phyloP scores from a whole-genome alignment of 1,140 invertebrate species.

The Caenorhabditis latens region DNA sequence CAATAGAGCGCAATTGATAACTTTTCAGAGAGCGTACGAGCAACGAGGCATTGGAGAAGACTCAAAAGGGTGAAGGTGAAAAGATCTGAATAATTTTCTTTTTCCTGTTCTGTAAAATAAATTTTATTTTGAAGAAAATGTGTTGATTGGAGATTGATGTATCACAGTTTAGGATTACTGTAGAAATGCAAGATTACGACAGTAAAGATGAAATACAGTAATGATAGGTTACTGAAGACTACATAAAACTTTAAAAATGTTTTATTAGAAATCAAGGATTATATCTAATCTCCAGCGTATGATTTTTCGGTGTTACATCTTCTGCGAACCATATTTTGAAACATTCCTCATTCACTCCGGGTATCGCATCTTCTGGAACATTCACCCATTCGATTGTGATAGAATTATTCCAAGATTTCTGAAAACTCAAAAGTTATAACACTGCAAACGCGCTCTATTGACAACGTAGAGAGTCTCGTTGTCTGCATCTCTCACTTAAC shows the following conservation, averaged over 20 bases:
- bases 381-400: constrained; percentile 1
- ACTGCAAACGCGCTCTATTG: too few relatives aligned
- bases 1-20: too few relatives aligned
- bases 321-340: background rate
- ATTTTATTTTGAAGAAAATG: too few relatives aligned
- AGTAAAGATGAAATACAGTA: too few relatives aligned
- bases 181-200: too few relatives aligned
- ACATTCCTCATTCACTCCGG: background rate
- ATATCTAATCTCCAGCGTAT: background rate
- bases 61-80: constrained; percentile 1
- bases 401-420: background rate
- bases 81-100: too few relatives aligned
- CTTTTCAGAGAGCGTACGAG: background rate
- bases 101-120: too few relatives aligned
- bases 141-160: too few relatives aligned
- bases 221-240: too few relatives aligned
- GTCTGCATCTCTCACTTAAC: too few relatives aligned
- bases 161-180: too few relatives aligned
- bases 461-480: background rate
- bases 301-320: background rate
- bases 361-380: background rate
- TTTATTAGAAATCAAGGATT: background rate
- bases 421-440: background rate
- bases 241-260: too few relatives aligned
- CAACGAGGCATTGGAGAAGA: background rate